Percentiles rank a stretch among this genome's conserved stretches.
Conservation (phyloP, 2,113 vertebrate species). For the Cairina moschata region DNA sequence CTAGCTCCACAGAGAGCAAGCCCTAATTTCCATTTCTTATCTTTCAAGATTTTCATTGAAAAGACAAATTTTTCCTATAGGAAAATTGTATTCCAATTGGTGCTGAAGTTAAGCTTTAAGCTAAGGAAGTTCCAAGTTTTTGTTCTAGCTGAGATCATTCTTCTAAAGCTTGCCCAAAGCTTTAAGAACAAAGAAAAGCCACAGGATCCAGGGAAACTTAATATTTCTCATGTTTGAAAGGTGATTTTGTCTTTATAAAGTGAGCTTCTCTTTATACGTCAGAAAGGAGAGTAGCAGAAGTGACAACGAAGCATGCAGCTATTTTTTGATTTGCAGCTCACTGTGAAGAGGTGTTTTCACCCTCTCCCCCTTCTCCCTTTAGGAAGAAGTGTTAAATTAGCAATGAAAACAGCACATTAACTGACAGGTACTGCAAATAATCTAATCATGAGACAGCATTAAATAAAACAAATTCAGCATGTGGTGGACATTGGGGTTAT, state of each 20-base stretch:
- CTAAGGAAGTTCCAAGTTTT: not conserved
- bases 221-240: slow-evolving; percentile 25
- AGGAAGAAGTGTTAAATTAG: slow-evolving; percentile 64
- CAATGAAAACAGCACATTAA: slow-evolving; percentile 43
- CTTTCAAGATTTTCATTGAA: not conserved
- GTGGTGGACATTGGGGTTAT: not conserved
- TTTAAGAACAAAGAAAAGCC: not conserved
- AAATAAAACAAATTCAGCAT: slow-evolving; percentile 4
- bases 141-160: not conserved
- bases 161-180: slow-evolving; percentile 6
- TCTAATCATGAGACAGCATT: slow-evolving; percentile 49
- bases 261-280: not conserved
- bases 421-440: slow-evolving; percentile 45
- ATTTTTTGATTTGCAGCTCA: slow-evolving; percentile 61
- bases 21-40: not conserved
- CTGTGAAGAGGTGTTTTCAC: slow-evolving; percentile 39
- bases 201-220: not conserved
- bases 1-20: not conserved
- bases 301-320: not conserved
- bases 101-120: not conserved
- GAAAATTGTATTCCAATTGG: not conserved
- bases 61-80: not conserved
- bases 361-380: not conserved
- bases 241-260: slow-evolving; percentile 7
- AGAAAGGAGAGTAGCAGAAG: slow-evolving; percentile 33